Evolutionary conservation across 2,888 invertebrate species (phyloP).

Genomic region (Adelognathus sp.): DNA sequence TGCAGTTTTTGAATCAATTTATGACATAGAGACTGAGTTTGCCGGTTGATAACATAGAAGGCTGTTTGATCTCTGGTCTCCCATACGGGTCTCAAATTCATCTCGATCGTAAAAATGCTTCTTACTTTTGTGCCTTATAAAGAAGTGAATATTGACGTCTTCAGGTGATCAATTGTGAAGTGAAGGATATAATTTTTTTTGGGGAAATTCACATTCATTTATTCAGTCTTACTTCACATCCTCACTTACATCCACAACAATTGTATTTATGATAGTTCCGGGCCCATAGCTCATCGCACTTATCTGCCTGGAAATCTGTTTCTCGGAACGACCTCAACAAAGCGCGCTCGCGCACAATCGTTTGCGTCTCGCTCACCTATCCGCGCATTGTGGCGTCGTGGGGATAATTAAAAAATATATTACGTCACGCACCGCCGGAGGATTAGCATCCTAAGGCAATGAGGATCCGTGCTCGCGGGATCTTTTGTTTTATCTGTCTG

Average conservation of each 20-base stretch:
- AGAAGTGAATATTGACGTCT: not conserved
- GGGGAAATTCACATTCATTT: not conserved
- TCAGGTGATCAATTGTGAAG: not conserved
- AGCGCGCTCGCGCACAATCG: slow-evolving; percentile 23
- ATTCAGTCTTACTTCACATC: slow-evolving; percentile 11
- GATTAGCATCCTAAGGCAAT: slow-evolving; percentile 50
- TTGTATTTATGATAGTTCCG: slow-evolving; percentile 24
- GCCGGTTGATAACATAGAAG: not conserved
- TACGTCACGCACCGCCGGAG: slow-evolving; percentile 50
- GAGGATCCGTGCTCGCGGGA: slow-evolving; percentile 18
- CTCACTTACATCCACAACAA: not conserved
- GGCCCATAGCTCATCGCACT: slow-evolving; percentile 51
- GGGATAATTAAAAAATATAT: slow-evolving; percentile 56
- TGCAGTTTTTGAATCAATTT: not conserved
- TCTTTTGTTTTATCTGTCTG: slow-evolving; percentile 12
- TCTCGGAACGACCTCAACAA: slow-evolving; percentile 55
- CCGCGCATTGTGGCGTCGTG: slow-evolving; percentile 20
- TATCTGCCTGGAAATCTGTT: slow-evolving; percentile 60
- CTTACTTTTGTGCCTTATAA: not conserved
- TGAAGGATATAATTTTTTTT: not conserved
- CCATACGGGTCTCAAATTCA: not conserved
- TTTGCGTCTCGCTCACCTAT: slow-evolving; percentile 13
- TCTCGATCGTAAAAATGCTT: not conserved
- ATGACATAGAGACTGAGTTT: not conserved
- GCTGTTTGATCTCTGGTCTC: not conserved